Evolutionary conservation across 2,797 vertebrate genomes (phyloP).

Genomic region (Otolemur crassicaudatus): DNA sequence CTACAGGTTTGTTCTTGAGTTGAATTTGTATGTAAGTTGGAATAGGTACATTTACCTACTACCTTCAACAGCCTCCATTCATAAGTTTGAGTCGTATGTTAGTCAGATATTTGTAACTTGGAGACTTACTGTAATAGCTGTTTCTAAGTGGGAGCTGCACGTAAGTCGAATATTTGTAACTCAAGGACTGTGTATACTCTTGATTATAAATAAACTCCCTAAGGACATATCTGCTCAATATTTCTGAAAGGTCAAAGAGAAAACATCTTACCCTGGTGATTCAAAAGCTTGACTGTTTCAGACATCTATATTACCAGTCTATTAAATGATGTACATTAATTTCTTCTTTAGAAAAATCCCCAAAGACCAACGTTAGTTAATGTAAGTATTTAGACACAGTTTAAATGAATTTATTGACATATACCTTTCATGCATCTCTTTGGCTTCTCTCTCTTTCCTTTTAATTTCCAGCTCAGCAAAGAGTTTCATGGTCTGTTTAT

Average conservation of each 20-base stretch:
- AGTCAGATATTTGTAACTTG: too few species aligned
- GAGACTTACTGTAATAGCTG: too few species aligned
- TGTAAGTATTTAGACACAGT: not conserved
- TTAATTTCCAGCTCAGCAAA: slow-evolving; percentile 99
- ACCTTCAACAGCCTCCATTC: too few species aligned
- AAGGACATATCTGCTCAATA: not conserved
- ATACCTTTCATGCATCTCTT: slow-evolving; percentile 99
- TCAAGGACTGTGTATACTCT: not conserved
- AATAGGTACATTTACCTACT: too few species aligned
- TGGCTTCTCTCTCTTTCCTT: slow-evolving; percentile 99
- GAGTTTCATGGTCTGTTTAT: slow-evolving; percentile 99
- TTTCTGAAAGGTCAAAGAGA: slow-evolving; percentile 44
- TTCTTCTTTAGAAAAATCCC: not conserved
- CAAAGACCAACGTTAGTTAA: slow-evolving; percentile 2
- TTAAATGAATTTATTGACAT: not conserved
- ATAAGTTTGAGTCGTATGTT: too few species aligned
- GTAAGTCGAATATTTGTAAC: too few species aligned
- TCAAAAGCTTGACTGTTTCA: slow-evolving; percentile 5
- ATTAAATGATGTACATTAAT: not conserved
- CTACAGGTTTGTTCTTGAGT: too few species aligned
- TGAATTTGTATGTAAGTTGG: too few species aligned
- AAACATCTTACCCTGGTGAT: slow-evolving; percentile 13
- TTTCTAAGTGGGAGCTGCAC: too few species aligned
- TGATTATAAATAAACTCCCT: slow-evolving; percentile 35
- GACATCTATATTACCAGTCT: not conserved